Conservation (phyloP, 2,888 invertebrate species). For the Pseudeuparius sepicola region DNA sequence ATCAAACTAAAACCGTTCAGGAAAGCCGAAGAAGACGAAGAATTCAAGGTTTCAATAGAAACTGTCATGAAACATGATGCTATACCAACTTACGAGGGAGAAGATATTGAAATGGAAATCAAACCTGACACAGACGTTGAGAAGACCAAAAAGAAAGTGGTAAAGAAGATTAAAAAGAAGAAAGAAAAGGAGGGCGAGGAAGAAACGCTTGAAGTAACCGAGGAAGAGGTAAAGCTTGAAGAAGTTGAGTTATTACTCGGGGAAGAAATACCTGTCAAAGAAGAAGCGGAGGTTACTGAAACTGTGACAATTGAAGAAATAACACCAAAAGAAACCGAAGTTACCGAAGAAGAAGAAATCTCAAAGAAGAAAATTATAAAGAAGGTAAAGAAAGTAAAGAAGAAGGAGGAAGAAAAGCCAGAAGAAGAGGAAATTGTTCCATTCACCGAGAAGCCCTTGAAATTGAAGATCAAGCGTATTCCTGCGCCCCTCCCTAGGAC, state of each 20-base stretch:
- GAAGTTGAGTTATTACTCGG: slow-evolving; percentile 17
- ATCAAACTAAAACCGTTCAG: slow-evolving; percentile 35
- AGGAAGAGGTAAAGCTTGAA: slow-evolving; percentile 29
- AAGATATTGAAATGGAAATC: slow-evolving; percentile 28
- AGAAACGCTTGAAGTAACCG: slow-evolving; percentile 23
- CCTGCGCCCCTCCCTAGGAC: slow-evolving; percentile 41
- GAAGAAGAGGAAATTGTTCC: slow-evolving; percentile 23
- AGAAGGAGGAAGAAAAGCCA: slow-evolving; percentile 21
- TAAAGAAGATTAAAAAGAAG: slow-evolving; percentile 25
- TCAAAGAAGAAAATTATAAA: slow-evolving; percentile 23
- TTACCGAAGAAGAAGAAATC: slow-evolving; percentile 29
- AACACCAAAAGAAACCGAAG: slow-evolving; percentile 17
- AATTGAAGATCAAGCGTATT: slow-evolving; percentile 24
- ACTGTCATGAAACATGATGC: slow-evolving; percentile 23
- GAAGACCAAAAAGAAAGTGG: slow-evolving; percentile 24
- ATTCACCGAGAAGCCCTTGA: slow-evolving; percentile 25
- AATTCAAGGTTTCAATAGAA: slow-evolving; percentile 18
- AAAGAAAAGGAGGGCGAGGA: slow-evolving; percentile 28
- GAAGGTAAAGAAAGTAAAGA: slow-evolving; percentile 23
- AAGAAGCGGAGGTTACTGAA: slow-evolving; percentile 25
- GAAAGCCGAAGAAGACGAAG: slow-evolving; percentile 33
- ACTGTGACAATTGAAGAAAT: slow-evolving; percentile 21
- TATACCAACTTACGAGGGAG: slow-evolving; percentile 18
- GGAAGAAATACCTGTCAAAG: slow-evolving; percentile 15
- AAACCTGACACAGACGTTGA: slow-evolving; percentile 26